Conservation (phyloP, 2,888 invertebrate genomes). For the Nycteola revayana region DNA sequence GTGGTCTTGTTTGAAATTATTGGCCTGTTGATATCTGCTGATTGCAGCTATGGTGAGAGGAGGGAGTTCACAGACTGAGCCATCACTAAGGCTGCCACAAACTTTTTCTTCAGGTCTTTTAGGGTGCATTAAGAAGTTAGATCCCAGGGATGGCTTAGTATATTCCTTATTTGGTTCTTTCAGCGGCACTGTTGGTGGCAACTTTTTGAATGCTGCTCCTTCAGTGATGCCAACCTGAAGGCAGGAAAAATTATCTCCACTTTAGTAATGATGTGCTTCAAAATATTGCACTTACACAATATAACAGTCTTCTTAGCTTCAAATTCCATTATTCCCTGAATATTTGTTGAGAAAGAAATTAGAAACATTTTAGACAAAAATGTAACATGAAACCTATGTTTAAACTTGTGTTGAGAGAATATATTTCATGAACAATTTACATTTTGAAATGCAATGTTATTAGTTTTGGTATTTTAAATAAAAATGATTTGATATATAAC, state of each 20-base stretch:
- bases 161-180: constrained; percentile 60
- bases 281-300: constrained; percentile 62
- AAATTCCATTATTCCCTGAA: constrained; percentile 70
- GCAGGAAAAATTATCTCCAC: constrained; percentile 82
- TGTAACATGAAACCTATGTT: constrained; percentile 15
- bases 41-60: constrained; percentile 49
- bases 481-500: too few species aligned
- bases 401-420: too few species aligned
- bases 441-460: too few species aligned
- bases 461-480: too few species aligned
- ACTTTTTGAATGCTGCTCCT: constrained; percentile 75
- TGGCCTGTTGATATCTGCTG: constrained; percentile 52
- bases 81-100: constrained; percentile 68
- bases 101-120: constrained; percentile 46
- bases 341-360: constrained; percentile 46
- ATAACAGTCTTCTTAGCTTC: constrained; percentile 75
- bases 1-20: constrained; percentile 42
- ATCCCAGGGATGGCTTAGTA: constrained; percentile 53
- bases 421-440: too few species aligned
- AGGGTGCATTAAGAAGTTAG: constrained; percentile 42
- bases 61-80: constrained; percentile 61
- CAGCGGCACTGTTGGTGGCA: constrained; percentile 73
- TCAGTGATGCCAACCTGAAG: constrained; percentile 82
- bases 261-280: constrained; percentile 79
- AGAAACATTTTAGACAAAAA: constrained; percentile 34